A percentile compares a stretch with the other conserved stretches of the same genome.
Conservation (phyloP, 92 coral and sea anemone genomes). For the Zoanthus gigantus region DNA sequence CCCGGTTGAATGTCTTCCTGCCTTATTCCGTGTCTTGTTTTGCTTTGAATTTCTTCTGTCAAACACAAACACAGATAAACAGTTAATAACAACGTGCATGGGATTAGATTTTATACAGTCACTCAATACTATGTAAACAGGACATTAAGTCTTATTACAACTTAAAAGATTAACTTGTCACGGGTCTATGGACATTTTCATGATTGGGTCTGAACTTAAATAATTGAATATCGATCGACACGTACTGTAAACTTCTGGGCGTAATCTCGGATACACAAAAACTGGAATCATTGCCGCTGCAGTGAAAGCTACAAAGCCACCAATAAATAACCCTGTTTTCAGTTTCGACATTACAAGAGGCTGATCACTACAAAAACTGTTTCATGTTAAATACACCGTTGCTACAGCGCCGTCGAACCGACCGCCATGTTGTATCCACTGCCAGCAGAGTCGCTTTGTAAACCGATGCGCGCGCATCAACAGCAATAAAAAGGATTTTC, state of each 20-base stretch:
- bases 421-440: constrained; percentile 52
- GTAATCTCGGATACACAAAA: constrained; percentile 83
- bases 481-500: constrained; percentile 28
- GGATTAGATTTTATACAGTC: background rate
- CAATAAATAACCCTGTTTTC: constrained; percentile 83
- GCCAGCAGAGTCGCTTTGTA: constrained; percentile 48
- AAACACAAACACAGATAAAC: constrained; percentile 12
- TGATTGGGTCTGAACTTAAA: background rate
- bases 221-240: constrained; percentile 1
- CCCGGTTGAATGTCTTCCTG: constrained; percentile 97
- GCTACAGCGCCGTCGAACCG: background rate
- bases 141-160: constrained; percentile 12
- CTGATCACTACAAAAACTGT: background rate
- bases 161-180: constrained; percentile 21
- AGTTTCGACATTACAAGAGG: constrained; percentile 68
- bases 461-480: constrained; percentile 33
- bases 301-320: constrained; percentile 85
- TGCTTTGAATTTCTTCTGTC: constrained; percentile 84
- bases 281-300: constrained; percentile 88
- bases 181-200: constrained; percentile 16
- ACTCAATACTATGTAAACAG: constrained; percentile 39
- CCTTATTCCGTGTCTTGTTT: constrained; percentile 81
- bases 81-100: background rate
- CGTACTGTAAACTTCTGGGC: constrained; percentile 92
- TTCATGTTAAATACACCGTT: background rate